Evolutionary conservation across 2,888 invertebrate genomes (phyloP).

Genomic region (Antitype chi): DNA sequence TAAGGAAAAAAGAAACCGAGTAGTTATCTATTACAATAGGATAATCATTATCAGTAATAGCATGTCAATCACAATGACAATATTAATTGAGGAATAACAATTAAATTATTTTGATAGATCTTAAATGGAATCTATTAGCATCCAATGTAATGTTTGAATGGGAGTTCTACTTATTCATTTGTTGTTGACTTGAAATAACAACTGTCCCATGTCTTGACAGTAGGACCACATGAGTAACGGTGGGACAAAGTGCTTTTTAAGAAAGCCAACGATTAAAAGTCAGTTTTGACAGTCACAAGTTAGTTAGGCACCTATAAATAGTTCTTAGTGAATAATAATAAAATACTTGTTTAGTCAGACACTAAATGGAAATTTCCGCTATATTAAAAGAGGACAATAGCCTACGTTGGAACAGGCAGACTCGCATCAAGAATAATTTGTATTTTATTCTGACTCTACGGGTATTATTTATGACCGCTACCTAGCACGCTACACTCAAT

Average conservation of each 20-base stretch:
- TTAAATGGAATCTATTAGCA: constrained; percentile 20
- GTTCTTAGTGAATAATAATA: constrained; percentile 16
- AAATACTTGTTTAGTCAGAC: constrained; percentile 16
- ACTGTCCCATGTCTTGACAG: background rate
- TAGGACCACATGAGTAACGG: too few species aligned
- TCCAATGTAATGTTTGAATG: background rate
- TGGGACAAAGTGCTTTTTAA: background rate
- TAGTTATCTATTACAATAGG: constrained; percentile 43
- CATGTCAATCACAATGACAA: constrained; percentile 37
- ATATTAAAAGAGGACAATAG: constrained; percentile 52
- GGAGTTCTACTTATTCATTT: background rate
- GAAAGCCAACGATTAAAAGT: background rate
- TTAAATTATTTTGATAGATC: constrained; percentile 25
- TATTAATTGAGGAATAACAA: constrained; percentile 43
- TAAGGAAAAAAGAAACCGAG: constrained; percentile 48
- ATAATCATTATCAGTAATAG: constrained; percentile 47
- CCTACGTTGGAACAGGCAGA: constrained; percentile 38
- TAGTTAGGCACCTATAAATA: too few species aligned
- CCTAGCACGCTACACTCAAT: constrained; percentile 31
- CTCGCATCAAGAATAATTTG: constrained; percentile 43
- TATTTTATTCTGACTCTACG: constrained; percentile 40
- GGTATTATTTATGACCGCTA: constrained; percentile 33
- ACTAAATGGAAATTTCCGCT: constrained; percentile 44
- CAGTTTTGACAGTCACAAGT: background rate
- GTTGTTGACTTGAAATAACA: background rate